Evolutionary conservation across 2,113 vertebrate species (phyloP).

Genomic region (Axis porcinus): DNA sequence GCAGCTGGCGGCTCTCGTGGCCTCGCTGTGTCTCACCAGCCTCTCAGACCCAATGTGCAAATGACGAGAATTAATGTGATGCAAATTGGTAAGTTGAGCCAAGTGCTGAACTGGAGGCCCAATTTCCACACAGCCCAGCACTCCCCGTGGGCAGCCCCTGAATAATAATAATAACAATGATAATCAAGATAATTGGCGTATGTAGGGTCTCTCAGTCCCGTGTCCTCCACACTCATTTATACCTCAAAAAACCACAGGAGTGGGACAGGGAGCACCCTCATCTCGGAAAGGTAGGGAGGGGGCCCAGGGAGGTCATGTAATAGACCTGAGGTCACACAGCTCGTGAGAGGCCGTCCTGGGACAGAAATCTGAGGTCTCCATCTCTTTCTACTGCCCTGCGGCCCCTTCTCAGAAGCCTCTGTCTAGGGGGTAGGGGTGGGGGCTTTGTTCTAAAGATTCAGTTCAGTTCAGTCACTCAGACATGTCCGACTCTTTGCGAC

Average conservation of each 20-base stretch:
- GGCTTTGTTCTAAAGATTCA: background rate
- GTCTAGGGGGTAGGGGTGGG: rapidly evolving
- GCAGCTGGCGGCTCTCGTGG: background rate
- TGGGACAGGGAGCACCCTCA: background rate
- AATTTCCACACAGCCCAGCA: background rate
- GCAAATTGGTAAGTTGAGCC: background rate
- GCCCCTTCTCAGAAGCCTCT: background rate
- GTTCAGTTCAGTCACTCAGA: background rate
- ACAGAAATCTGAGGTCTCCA: background rate
- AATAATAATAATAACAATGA: rapidly evolving
- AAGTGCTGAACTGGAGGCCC: background rate
- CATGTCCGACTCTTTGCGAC: background rate
- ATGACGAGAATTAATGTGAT: background rate
- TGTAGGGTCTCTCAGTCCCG: rapidly evolving
- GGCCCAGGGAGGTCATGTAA: background rate
- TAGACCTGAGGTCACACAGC: background rate
- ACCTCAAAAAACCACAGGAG: rapidly evolving
- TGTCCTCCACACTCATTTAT: rapidly evolving
- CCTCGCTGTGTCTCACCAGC: rapidly evolving
- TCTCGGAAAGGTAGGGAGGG: background rate
- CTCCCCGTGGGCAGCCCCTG: background rate
- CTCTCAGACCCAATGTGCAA: background rate
- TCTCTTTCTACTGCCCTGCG: rapidly evolving
- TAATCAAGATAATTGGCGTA: background rate
- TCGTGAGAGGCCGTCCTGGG: rapidly evolving